Evolutionary conservation across 2,113 vertebrate genomes (phyloP).

Genomic region (Barbus barbus): DNA sequence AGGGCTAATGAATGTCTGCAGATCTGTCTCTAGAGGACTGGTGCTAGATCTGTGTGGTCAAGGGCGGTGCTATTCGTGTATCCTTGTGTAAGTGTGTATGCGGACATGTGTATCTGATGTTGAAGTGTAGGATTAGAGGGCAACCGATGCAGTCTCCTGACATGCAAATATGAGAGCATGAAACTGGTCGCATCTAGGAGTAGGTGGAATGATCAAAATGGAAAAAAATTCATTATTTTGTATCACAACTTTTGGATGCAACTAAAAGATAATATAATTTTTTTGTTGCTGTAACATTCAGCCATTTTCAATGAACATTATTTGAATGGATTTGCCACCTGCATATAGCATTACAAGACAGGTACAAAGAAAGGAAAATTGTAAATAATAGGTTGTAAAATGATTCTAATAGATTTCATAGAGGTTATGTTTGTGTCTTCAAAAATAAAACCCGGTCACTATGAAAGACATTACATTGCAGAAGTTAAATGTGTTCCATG

Average conservation of each 20-base stretch:
- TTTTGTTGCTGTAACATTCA: background rate
- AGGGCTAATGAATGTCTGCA: slow-evolving; percentile 25
- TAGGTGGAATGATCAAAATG: background rate
- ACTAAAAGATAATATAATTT: background rate
- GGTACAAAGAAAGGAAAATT: background rate
- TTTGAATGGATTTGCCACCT: background rate
- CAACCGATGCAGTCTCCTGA: background rate
- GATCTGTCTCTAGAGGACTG: slow-evolving; percentile 24
- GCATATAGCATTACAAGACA: background rate
- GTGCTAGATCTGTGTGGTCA: slow-evolving; percentile 22
- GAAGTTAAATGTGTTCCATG: background rate
- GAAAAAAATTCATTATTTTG: background rate
- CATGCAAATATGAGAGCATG: background rate
- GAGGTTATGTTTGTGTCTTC: background rate
- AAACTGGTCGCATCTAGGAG: background rate
- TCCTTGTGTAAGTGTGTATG: background rate
- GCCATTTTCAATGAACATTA: background rate
- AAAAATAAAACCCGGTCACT: background rate
- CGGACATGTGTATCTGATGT: background rate
- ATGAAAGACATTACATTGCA: background rate
- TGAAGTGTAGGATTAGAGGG: slow-evolving; percentile 4
- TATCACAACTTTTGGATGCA: background rate
- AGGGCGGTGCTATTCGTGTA: background rate
- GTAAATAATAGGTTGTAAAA: background rate
- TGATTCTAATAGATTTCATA: background rate